phyloP scores from a whole-genome alignment of 1,140 invertebrate species.

The Tetramorium simillimum region DNA sequence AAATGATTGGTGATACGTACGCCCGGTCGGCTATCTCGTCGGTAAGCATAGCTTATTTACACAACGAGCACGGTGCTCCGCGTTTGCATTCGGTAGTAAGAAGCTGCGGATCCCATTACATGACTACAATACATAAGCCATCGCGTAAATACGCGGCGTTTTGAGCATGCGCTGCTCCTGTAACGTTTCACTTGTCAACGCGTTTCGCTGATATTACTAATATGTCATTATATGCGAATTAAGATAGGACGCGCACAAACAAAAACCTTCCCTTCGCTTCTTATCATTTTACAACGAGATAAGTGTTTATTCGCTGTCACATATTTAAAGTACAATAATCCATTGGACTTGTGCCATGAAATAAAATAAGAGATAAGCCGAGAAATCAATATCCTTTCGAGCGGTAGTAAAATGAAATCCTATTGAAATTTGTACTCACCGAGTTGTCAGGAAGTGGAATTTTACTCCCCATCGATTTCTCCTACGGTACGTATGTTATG shows the following conservation, averaged over 20 bases:
- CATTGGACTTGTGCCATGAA: background rate
- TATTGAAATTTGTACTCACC: constrained; percentile 8
- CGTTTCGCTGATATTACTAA: background rate
- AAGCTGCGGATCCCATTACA: constrained; percentile 50
- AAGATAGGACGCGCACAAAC: background rate
- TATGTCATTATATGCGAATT: background rate
- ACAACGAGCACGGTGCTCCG: constrained; percentile 1
- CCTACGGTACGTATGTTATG: background rate
- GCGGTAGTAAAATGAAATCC: background rate
- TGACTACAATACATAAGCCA: constrained; percentile 28
- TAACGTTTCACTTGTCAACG: background rate
- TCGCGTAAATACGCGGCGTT: constrained; percentile 20
- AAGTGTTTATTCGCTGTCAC: background rate
- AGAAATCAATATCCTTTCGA: background rate
- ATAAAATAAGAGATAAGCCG: background rate
- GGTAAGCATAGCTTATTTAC: constrained; percentile 56
- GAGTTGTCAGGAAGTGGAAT: background rate
- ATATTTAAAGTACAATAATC: background rate
- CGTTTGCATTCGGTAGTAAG: constrained; percentile 51
- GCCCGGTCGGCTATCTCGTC: constrained; percentile 41
- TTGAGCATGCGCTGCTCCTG: background rate
- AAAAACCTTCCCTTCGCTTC: background rate
- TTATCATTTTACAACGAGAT: background rate
- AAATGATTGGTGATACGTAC: constrained; percentile 57
- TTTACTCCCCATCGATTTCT: constrained; percentile 31